Base-by-base conservation (phyloP, 2,113 vertebrate genomes). In the Morphnarchus princeps region DNA sequence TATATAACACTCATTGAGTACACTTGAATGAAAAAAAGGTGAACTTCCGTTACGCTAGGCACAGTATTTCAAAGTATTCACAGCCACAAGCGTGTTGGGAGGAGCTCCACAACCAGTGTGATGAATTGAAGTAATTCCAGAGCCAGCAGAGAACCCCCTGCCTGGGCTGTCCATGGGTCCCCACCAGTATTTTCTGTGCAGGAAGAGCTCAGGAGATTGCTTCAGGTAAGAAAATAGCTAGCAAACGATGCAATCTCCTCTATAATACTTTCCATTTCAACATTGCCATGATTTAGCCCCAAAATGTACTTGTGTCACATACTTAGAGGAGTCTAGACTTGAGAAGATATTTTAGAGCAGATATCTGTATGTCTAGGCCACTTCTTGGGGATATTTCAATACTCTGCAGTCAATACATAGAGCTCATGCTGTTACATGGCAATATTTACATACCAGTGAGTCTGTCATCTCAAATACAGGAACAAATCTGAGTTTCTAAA, bases 191-290 rank as follows among this genome's bases (percentile, higher is more conserved):
- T 49, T 81, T 49, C 47, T 43, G 62, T n/a, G 8, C 36, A 61
- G 28, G 8, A 72, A 61, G 11, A 42, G 14, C 16, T 59, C 14
- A 4, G 18, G 7, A 62, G 18, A 49, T 24, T 52, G 22, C 11
- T 78, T 26, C 25, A 73, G 34, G 45, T 70, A 55, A 62, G 24
- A 82, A 79, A 85, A 80, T 2, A 69, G 4, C 10, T 16, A 49
- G 13, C 0, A 1, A 77, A 73, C 40, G 0, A 81, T n/a, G 14
- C 0, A 2, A 40, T 70, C 6, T 5, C 11, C 7, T 40, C 54
- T 54, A 5, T 24, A 69, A 62, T 16, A 69, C 19, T 45, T 87
- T 25, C 3, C 21, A 12, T 80, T 83, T 87, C 69, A 71, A 12
- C 2, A 1, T 8, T 92, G 24, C 10, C 2, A 2, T 55, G 12